A percentile compares a stretch with the other conserved stretches of the same genome.
Conservation (phyloP, 2,113 vertebrate genomes). For the Hypocryptadius cinnamomeus region DNA sequence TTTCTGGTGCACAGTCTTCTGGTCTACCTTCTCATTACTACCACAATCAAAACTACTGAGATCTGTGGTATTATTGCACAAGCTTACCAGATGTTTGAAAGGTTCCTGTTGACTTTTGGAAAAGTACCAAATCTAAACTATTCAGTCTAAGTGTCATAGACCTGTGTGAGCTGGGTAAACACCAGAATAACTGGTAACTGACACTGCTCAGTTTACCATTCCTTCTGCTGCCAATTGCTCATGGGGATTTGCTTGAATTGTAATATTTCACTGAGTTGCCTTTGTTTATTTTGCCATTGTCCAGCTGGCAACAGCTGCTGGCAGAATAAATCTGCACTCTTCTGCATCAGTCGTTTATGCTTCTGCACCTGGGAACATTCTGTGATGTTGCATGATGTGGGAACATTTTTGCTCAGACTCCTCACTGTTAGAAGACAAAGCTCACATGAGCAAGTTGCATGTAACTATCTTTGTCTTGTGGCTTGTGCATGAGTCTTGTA, state of each 20-base stretch:
- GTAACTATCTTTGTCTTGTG: not conserved
- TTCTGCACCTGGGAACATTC: not conserved
- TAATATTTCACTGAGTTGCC: not conserved
- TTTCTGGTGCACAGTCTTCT: not conserved
- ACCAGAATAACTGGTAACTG: not conserved
- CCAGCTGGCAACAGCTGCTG: not conserved
- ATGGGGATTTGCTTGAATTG: not conserved
- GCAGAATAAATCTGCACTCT: not conserved
- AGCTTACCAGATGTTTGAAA: not conserved
- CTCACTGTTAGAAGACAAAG: not conserved
- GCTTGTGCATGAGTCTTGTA: not conserved
- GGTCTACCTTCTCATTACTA: not conserved
- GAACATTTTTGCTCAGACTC: not conserved
- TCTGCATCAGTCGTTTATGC: not conserved
- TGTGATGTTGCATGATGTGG: not conserved
- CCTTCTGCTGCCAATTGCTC: not conserved
- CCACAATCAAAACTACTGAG: not conserved
- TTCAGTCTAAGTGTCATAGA: not conserved
- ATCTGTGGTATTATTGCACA: not conserved
- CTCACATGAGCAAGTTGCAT: not conserved
- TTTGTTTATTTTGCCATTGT: not conserved
- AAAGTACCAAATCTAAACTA: not conserved
- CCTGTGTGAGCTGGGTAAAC: not conserved
- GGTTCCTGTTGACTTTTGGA: not conserved
- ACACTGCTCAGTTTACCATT: not conserved